Conservation (phyloP, 2,888 invertebrate species). For the Athalia rosae region DNA sequence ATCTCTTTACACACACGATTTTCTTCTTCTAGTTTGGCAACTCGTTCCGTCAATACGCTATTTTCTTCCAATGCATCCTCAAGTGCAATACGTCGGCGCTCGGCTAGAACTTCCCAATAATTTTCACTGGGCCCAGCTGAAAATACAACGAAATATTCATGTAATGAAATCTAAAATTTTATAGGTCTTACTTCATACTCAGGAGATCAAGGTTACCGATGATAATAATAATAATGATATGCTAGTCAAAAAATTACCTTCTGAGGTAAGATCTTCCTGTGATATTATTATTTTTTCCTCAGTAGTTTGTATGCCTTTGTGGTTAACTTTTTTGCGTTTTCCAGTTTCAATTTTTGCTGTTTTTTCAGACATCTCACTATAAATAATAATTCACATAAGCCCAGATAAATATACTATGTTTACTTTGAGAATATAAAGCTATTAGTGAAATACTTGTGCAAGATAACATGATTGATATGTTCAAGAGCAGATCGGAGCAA, state of each 20-base stretch:
- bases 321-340: slow-evolving; percentile 61
- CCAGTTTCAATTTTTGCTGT: slow-evolving; percentile 54
- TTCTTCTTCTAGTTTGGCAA: slow-evolving; percentile 79
- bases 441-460: background rate
- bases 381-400: slow-evolving; percentile 40
- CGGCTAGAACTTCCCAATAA: slow-evolving; percentile 86
- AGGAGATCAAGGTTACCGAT: no score
- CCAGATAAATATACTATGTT: background rate
- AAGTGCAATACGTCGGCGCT: slow-evolving; percentile 82
- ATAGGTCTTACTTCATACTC: no score
- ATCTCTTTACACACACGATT: slow-evolving; percentile 82
- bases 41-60: slow-evolving; percentile 75
- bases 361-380: slow-evolving; percentile 67
- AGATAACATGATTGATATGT: background rate
- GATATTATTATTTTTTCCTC: slow-evolving; percentile 76
- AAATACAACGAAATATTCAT: slow-evolving; percentile 34
- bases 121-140: slow-evolving; percentile 80
- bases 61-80: slow-evolving; percentile 85
- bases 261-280: slow-evolving; percentile 82
- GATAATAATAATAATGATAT: no score
- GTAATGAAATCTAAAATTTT: background rate
- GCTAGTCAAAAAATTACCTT: slow-evolving; percentile 72
- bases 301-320: slow-evolving; percentile 79
- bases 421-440: no score
- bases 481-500: background rate